These are phyloP conservation scores for Calameuta idolon DNA, from an alignment of 2,888 invertebrate genomes.

Conservation along the genomic window DNA sequence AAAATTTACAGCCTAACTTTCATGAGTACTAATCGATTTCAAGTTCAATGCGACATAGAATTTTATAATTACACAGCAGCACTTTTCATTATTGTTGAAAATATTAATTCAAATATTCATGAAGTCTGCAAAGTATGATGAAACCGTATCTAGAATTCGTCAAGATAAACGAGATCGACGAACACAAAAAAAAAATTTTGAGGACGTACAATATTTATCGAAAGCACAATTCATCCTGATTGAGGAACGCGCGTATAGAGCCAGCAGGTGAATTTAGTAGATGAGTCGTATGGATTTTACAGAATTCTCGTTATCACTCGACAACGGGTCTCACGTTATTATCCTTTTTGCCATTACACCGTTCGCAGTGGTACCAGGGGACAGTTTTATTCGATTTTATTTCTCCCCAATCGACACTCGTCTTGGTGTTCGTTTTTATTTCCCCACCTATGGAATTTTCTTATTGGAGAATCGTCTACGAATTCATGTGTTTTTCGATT, in stretches of 20 bases:
- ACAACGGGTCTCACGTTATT: slow-evolving; percentile 6
- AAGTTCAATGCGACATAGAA: too few relatives aligned
- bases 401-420: neutral
- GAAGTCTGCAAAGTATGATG: neutral
- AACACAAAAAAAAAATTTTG: neutral
- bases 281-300: neutral
- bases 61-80: too few relatives aligned
- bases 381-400: slow-evolving; percentile 12
- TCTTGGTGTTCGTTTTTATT: slow-evolving; percentile 5
- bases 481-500: neutral
- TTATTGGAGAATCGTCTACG: neutral
- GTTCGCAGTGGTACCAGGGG: neutral
- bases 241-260: neutral
- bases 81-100: too few relatives aligned
- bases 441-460: neutral
- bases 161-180: neutral
- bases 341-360: slow-evolving; percentile 19
- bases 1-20: too few relatives aligned
- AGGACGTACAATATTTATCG: neutral
- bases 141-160: neutral
- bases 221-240: neutral
- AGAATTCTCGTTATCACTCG: neutral
- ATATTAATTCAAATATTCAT: too few relatives aligned
- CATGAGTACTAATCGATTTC: too few relatives aligned
- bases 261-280: neutral